These are phyloP conservation scores for Acanthurus tractus DNA, from an alignment of 2,797 vertebrate genomes.

Conservation along the genomic window DNA sequence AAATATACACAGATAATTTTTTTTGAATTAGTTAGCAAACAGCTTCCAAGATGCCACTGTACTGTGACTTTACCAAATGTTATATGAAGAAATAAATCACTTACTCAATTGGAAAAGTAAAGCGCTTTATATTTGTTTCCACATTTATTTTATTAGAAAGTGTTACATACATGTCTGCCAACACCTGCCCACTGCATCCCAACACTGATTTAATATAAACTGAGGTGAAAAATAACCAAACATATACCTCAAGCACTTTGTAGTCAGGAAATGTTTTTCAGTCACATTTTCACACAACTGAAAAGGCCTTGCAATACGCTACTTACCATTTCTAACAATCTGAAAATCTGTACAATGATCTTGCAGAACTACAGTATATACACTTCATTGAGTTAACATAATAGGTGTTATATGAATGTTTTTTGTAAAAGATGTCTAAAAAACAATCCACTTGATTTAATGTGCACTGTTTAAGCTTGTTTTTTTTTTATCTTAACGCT, in stretches of 20 bases:
- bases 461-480: constrained; percentile 47
- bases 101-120: constrained; percentile 27
- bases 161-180: constrained; percentile 79
- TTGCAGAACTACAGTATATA: constrained; percentile 69
- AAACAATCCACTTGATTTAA: constrained; percentile 31
- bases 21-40: not conserved
- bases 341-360: constrained; percentile 77
- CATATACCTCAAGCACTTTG: constrained; percentile 47
- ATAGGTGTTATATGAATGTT: constrained; percentile 35
- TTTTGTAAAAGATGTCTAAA: constrained; percentile 39
- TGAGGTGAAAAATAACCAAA: constrained; percentile 73
- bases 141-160: constrained; percentile 79
- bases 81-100: not conserved
- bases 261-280: constrained; percentile 59
- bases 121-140: constrained; percentile 52
- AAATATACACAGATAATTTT: not conserved
- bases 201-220: constrained; percentile 74
- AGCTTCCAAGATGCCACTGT: not conserved
- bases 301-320: constrained; percentile 70
- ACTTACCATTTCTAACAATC: constrained; percentile 75
- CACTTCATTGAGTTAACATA: constrained; percentile 51
- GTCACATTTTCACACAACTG: constrained; percentile 72
- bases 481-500: constrained; percentile 51
- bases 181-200: constrained; percentile 70
- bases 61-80: not conserved